Conservation (phyloP, 2,113 vertebrate genomes). For the Colossoma macropomum region DNA sequence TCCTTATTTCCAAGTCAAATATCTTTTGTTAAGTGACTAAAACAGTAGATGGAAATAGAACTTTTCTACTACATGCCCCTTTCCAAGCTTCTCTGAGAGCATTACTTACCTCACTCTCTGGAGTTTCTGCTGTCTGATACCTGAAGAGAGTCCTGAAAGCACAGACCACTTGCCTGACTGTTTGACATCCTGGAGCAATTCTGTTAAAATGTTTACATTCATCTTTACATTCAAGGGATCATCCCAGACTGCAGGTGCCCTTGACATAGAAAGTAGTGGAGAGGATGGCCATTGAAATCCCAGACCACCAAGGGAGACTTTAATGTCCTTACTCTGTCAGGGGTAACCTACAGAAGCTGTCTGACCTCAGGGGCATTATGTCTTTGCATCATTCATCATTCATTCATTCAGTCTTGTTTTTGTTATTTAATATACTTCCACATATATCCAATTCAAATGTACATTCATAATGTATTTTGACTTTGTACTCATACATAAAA, state of each 20-base stretch:
- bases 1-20: slow-evolving; percentile 50
- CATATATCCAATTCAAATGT: too few relatives aligned
- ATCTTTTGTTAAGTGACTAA: slow-evolving; percentile 32
- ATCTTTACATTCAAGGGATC: not conserved
- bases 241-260: slow-evolving; percentile 6
- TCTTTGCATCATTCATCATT: not conserved
- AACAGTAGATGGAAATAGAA: slow-evolving; percentile 10
- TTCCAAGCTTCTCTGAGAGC: slow-evolving; percentile 62
- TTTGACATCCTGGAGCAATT: not conserved
- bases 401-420: too few relatives aligned
- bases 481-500: too few relatives aligned
- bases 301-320: slow-evolving; percentile 37
- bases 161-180: not conserved
- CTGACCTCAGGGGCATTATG: not conserved
- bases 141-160: not conserved
- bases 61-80: slow-evolving; percentile 55
- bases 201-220: too few relatives aligned
- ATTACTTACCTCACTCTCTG: slow-evolving; percentile 46
- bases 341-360: slow-evolving; percentile 32
- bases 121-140: not conserved
- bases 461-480: too few relatives aligned
- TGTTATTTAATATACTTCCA: too few relatives aligned
- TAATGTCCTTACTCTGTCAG: slow-evolving; percentile 2
- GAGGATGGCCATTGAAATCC: slow-evolving; percentile 43
- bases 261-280: slow-evolving; percentile 16